A percentile compares a stretch with the other conserved stretches of the same genome.
Evolutionary conservation across 2,797 vertebrate genomes (phyloP).

Genomic region (Rhinella marina): DNA sequence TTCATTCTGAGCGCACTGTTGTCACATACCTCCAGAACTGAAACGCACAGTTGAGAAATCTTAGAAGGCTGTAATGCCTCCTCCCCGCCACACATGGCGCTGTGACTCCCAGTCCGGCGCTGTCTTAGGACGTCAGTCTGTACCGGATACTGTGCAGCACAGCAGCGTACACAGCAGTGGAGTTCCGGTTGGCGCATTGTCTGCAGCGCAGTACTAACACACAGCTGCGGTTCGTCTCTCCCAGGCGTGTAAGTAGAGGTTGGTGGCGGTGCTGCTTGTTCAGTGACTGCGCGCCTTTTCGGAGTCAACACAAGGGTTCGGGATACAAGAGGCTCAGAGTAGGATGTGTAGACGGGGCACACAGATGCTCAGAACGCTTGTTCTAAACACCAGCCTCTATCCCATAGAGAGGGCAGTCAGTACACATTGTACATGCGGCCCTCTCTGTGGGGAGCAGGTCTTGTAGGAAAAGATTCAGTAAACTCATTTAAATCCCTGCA

Average conservation of each 20-base stretch:
- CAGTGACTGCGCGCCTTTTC: too few relatives aligned
- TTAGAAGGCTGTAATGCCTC: neutral
- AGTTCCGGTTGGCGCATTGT: neutral
- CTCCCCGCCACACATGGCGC: constrained; percentile 18
- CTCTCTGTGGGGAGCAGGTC: too few relatives aligned
- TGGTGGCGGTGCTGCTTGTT: neutral
- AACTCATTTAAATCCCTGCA: too few relatives aligned
- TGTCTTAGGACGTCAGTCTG: neutral
- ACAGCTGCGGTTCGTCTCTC: neutral
- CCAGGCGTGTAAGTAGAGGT: neutral
- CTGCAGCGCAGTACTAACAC: too few relatives aligned
- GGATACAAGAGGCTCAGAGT: too few relatives aligned
- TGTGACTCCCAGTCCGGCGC: neutral
- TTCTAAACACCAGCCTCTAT: too few relatives aligned
- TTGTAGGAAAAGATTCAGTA: too few relatives aligned
- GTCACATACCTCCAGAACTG: neutral
- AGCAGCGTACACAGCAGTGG: neutral
- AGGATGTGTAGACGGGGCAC: too few relatives aligned
- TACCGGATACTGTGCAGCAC: constrained; percentile 15
- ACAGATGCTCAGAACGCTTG: too few relatives aligned
- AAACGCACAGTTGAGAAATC: neutral
- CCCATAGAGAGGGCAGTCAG: too few relatives aligned
- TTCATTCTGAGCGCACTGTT: neutral
- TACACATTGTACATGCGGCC: too few relatives aligned
- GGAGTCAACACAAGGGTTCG: too few relatives aligned